Evolutionary conservation across 1,140 invertebrate genomes (phyloP), one percentile per base, ranked within the genome.

Genomic region (Brachionus angularis): DNA sequence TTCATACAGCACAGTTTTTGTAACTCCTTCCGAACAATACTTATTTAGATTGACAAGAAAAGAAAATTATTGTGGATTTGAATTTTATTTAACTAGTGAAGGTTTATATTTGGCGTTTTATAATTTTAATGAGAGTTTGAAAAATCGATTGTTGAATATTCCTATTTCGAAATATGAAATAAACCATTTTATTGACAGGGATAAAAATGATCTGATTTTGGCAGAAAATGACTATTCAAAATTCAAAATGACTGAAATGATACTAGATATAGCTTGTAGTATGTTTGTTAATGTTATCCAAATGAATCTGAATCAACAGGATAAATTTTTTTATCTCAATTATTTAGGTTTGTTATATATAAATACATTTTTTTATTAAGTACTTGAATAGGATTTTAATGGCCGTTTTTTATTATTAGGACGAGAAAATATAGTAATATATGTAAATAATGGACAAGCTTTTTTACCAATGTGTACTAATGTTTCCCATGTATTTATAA

Each of bases 391-490:
- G 27, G 27, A 29, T 3, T 0, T 14, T 23, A 25, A 25, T 2
- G 27, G 27, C 1, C 1, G 5, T 29, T 3, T 25, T 23, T 23
- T 2, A 25, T 27, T 10, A 25, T 25, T 23, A 53, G 50, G 5
- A 29, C 29, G 31, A 53, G n/a, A 53, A 29, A 29, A 53, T 33
- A 18, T 16, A 14, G 18, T 53, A 4, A 5, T 53, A 4, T 53
- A 53, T 33, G 18, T 53, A 34, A 53, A 53, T n/a, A n/a, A 31
- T 34, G 50, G 50, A 33, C 50, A 53, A 33, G 27, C 50, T 18
- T 53, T 53, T 53, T 7, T 33, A 16, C 50, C 50, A n/a, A 16
- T 53, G 2, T 50, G 47, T 50, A 27, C 3, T 14, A 50, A 50
- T 27, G 47, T 50, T 27, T 14, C 8, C 5, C 12, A 7, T 2